Base-by-base conservation (phyloP, 2,888 invertebrate species). In the Dolomedes plantarius region DNA sequence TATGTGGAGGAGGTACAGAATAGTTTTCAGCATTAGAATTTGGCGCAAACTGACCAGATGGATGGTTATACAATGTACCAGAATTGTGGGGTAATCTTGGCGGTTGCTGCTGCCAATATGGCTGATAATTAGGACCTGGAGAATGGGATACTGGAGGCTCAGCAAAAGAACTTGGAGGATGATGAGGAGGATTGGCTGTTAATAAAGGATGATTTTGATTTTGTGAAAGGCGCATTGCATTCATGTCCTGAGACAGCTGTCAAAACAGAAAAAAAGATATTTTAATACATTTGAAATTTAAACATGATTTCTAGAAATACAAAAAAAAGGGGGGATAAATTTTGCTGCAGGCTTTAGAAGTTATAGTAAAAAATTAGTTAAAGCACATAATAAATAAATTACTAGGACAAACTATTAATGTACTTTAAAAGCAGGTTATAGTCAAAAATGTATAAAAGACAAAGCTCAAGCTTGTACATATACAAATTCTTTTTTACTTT, bases 221-320 rank as follows among this genome's bases (percentile, higher is more conserved):
- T 36, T 81, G 87, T 23, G 76, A 77, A 29, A 87, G 23, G 56
- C 50, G 73, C 73, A 87, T 73, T 2, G 76, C 81, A 81, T 81
- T 81, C 56, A 87, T 71, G 29, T 87, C 79, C 50, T 87, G 76
- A 27, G 80, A 46, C 62, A 87, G 71, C 86, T 86, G 67, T 6
- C 73, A 73, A 67, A n/a, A n/a, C n/a, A n/a, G n/a, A 19, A 39
- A 11, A 50, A 27, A 64, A 41, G 27, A 27, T n/a, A 64, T 0
- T 16, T 46, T 46, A 56, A 23, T 36, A 36, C n/a, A n/a, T n/a
- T n/a, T n/a, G n/a, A n/a, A n/a, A n/a, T n/a, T n/a, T n/a, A n/a
- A n/a, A n/a, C n/a, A n/a, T n/a, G n/a, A n/a, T n/a, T n/a, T n/a
- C n/a, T n/a, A n/a, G n/a, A n/a, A n/a, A n/a, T n/a, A n/a, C n/a